Evolutionary conservation across 1,140 invertebrate species (phyloP), one percentile per base, ranked within the genome.

Genomic region (Meloidogyne floridensis): DNA sequence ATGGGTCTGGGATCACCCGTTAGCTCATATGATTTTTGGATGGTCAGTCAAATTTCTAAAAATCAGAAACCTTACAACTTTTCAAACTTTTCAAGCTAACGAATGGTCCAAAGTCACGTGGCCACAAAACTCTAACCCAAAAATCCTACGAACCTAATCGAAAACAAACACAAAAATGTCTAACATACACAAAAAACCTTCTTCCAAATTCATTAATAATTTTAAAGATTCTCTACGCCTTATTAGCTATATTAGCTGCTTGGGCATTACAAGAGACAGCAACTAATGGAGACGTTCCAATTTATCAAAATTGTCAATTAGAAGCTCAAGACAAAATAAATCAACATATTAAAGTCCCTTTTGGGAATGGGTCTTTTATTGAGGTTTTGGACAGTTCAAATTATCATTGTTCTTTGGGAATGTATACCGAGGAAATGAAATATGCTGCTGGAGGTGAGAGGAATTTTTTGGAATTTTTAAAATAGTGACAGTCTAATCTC

Each of bases 391-490:
- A 89, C 72, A 87, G 87, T 10, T 89, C 89, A 7, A 87, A 85
- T 47, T 89, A 89, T 75, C 88, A 90, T 71, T 89, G 88, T 81
- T 90, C 89, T 5, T 81, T 89, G 69, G 88, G 88, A 18, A 80
- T 89, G 18, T 89, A 89, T 83, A 90, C 88, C 0, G 88, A 88
- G 43, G 88, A 89, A 78, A 65, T 89, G 79, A 89, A 90, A 79
- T 90, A 79, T 77, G 74, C 70, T 32, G 42, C 73, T 42, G 54
- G n/a, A 47, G 59, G 89, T 90, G 65, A 80, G 18, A 51, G 13
- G 11, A 76, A 7, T 77, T n/a, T 42, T 53, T 32, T 32, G 32
- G 32, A 32, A 32, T 32, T 32, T 32, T 32, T 32, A 32, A 32
- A 2, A 32, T 32, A 32, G 2, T 32, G 32, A 2, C 2, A 32